phyloP scores from a whole-genome alignment of 2,797 vertebrate species.

The Atherinosoma microstoma region DNA sequence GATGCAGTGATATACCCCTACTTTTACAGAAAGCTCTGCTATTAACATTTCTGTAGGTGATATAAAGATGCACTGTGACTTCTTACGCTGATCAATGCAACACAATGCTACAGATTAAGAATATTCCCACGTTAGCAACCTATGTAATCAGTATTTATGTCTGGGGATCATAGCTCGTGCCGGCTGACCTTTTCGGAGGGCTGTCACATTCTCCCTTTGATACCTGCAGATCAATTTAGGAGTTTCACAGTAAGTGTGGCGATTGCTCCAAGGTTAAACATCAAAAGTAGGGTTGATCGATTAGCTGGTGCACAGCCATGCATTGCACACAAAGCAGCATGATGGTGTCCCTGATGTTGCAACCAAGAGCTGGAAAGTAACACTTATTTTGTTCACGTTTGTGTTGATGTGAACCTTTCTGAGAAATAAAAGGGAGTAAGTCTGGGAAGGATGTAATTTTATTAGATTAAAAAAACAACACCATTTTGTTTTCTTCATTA shows the following conservation, averaged over 20 bases:
- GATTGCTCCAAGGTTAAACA: constrained; percentile 51
- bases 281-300: constrained; percentile 60
- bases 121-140: background rate
- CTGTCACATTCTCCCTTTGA: constrained; percentile 61
- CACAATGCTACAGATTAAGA: background rate
- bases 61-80: background rate
- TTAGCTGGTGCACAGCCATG: constrained; percentile 32
- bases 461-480: too few relatives aligned
- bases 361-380: constrained; percentile 23
- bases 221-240: constrained; percentile 54
- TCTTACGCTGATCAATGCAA: background rate
- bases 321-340: constrained; percentile 50
- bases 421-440: background rate
- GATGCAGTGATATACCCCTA: too few relatives aligned
- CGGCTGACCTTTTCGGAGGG: constrained; percentile 33
- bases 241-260: constrained; percentile 23
- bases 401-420: background rate
- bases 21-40: too few relatives aligned
- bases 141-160: constrained; percentile 31
- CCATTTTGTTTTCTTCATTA: too few relatives aligned
- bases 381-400: constrained; percentile 6
- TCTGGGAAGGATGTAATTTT: background rate
- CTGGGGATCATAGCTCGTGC: constrained; percentile 30
- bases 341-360: constrained; percentile 25
- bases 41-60: too few relatives aligned